Evolutionary conservation across 2,888 invertebrate genomes (phyloP).

Genomic region (Brachynemurus nebulosus): DNA sequence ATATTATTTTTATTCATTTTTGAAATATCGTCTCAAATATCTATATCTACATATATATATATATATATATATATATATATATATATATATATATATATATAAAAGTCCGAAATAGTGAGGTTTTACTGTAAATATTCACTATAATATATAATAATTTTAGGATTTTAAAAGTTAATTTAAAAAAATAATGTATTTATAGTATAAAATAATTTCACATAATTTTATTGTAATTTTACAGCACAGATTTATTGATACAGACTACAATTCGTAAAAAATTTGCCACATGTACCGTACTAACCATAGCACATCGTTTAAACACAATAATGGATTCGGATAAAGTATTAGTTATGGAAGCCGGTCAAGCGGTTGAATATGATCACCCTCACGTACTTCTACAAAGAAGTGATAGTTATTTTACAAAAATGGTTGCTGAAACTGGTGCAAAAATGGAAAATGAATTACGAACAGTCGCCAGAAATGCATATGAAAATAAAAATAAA

Average conservation of each 20-base stretch:
- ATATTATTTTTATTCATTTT: not conserved
- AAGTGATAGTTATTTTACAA: constrained; percentile 25
- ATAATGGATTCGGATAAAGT: constrained; percentile 75
- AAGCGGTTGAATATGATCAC: constrained; percentile 36
- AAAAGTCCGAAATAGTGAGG: not conserved
- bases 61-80: not conserved
- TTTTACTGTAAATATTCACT: no score
- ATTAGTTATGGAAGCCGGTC: constrained; percentile 41
- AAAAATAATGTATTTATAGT: no score
- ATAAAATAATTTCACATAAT: no score
- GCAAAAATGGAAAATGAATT: constrained; percentile 22
- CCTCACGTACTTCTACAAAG: constrained; percentile 32
- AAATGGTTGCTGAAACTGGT: constrained; percentile 30
- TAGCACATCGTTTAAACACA: constrained; percentile 70
- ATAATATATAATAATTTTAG: no score
- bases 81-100: not conserved
- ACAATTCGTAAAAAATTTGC: constrained; percentile 61
- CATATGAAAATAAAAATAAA: constrained; percentile 9
- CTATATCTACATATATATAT: not conserved
- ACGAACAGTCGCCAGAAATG: constrained; percentile 22
- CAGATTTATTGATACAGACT: constrained; percentile 62
- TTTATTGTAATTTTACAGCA: no score
- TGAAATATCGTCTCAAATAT: not conserved
- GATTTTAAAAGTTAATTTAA: no score
- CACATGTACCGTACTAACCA: constrained; percentile 65